These are phyloP conservation scores for Hippoglossus stenolepis DNA, from an alignment of 2,113 vertebrate species.

Conservation along the genomic window DNA sequence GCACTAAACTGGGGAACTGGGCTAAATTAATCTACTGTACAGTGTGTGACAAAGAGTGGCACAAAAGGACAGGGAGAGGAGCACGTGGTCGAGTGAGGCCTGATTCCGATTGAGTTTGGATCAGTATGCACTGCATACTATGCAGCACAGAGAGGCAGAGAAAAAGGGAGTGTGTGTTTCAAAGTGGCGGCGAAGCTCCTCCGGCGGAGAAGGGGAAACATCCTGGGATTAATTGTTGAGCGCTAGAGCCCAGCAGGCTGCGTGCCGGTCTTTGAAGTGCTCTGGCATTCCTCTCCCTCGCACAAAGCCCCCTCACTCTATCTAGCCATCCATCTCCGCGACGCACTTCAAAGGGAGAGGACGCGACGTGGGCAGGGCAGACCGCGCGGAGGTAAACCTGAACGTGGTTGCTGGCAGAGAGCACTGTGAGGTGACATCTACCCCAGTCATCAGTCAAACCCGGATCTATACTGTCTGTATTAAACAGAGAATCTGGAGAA, in stretches of 20 bases:
- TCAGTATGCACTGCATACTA: no score
- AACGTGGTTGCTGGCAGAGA: constrained; percentile 26
- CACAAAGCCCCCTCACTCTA: constrained; percentile 52
- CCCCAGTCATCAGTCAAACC: constrained; percentile 41
- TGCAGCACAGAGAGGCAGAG: constrained; percentile 5
- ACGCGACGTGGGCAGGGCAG: constrained; percentile 44
- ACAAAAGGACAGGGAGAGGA: constrained; percentile 1
- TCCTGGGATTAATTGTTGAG: constrained; percentile 76
- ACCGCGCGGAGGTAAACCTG: constrained; percentile 21
- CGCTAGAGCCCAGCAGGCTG: constrained; percentile 62
- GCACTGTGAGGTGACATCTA: constrained; percentile 41
- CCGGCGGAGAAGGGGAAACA: constrained; percentile 58
- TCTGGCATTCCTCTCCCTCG: constrained; percentile 54
- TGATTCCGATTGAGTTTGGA: constrained; percentile 19
- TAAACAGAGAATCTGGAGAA: background rate
- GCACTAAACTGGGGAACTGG: constrained; percentile 36
- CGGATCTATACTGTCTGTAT: constrained; percentile 12
- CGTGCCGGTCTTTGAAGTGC: constrained; percentile 73
- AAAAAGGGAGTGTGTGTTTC: constrained; percentile 41
- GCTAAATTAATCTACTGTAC: constrained; percentile 64
- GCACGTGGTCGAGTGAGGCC: constrained; percentile 1
- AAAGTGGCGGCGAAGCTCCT: constrained; percentile 60
- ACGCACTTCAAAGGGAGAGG: constrained; percentile 70
- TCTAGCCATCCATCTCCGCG: constrained; percentile 58
- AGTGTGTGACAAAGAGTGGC: constrained; percentile 1